Evolutionary conservation across 2,888 invertebrate species (phyloP), one percentile per base, ranked within the genome.

Genomic region (Sesia bembeciformis): DNA sequence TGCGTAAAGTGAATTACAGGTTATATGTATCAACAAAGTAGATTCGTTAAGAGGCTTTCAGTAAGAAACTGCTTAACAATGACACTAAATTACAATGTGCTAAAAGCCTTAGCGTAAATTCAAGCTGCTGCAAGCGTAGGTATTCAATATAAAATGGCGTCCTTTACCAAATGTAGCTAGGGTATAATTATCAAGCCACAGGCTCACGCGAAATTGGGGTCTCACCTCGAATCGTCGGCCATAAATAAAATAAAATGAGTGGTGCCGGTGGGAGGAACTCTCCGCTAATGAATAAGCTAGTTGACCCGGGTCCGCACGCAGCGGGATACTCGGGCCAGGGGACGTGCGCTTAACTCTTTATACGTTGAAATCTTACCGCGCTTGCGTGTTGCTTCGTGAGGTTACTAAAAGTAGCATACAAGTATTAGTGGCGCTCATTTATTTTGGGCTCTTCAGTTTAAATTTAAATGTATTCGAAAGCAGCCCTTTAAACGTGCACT

Each of bases 181-280:
- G 72, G 81, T 87, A 86, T 88, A 87, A 89, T 87, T 89, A 88
- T 84, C 77, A 74, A 78, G 81, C 78, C 78, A 79, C 77, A 71
- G 81, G 78, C 83, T 80, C 76, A 87, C 85, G 89, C 89, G 78
- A 89, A 88, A 89, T 89, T 88, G 84, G 89, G 86, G 88, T 88
- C 85, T 87, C 87, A 87, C 87, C 87, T 87, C 84, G 77, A 62
- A 75, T 72, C 78, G 75, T 72, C 78, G 76, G 74, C 76, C 80
- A 81, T 87, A 87, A 87, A 88, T 88, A 89, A 89, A 86, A 75
- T 75, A 86, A 89, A 85, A 87, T 84, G 79, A 84, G 72, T 76
- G 68, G 69, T 68, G 75, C 69, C 73, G 72, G 85, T 86, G 88
- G 87, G 85, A 83, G 87, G 86, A 81, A 76, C 81, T 69, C 64